Conservation (phyloP, 2,113 vertebrate species). For the Nestor notabilis region DNA sequence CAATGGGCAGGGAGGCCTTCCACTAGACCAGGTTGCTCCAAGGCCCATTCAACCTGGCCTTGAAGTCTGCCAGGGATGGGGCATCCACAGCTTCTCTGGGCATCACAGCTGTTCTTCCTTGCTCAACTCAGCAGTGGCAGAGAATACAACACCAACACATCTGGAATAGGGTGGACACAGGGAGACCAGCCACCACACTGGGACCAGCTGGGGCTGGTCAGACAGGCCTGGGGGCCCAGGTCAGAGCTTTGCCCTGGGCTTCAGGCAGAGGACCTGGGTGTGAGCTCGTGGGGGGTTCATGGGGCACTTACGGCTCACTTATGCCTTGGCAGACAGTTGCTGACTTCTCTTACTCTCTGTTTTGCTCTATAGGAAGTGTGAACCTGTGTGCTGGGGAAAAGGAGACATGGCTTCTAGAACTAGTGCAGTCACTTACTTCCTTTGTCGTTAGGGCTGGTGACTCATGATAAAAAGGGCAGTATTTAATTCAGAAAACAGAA, state of each 20-base stretch:
- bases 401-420: neutral
- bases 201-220: too few relatives aligned
- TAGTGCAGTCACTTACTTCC: neutral
- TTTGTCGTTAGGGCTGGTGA: neutral
- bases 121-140: neutral
- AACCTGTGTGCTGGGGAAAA: neutral
- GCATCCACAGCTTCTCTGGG: neutral
- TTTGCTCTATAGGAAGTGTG: neutral
- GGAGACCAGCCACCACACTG: accelerated
- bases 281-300: accelerated
- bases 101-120: neutral
- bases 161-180: neutral
- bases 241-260: accelerated
- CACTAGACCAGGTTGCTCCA: neutral
- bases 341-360: neutral
- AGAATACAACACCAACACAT: accelerated
- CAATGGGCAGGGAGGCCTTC: neutral
- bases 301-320: neutral
- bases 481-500: neutral
- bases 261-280: accelerated
- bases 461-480: neutral
- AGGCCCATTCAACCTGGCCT: neutral
- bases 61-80: neutral
- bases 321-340: neutral
- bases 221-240: too few relatives aligned